phyloP scores from a whole-genome alignment of 2,888 invertebrate genomes.

The Aphidius colemani region DNA sequence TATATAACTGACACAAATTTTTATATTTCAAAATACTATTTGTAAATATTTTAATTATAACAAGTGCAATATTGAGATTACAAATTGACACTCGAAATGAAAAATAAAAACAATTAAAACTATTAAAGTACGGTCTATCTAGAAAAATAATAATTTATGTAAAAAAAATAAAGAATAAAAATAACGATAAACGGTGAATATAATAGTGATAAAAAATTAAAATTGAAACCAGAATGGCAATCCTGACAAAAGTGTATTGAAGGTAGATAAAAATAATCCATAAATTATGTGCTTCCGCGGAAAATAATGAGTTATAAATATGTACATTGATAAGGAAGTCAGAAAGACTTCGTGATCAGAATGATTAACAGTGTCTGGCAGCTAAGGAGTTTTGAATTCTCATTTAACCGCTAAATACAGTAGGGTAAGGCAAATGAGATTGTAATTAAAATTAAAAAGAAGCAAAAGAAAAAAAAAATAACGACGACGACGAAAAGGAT shows the following conservation, averaged over 20 bases:
- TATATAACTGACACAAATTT: too few species aligned
- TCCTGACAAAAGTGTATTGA: constrained; percentile 1
- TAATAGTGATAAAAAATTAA: background rate
- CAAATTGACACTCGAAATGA: too few species aligned
- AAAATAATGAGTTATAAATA: constrained; percentile 4
- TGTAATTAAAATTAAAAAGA: constrained; percentile 41
- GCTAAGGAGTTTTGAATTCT: constrained; percentile 25
- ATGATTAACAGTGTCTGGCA: constrained; percentile 28
- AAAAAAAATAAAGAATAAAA: constrained; percentile 5
- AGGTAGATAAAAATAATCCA: background rate
- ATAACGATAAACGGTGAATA: constrained; percentile 6
- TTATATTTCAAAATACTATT: too few species aligned
- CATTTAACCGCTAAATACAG: constrained; percentile 16
- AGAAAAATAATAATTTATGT: constrained; percentile 1
- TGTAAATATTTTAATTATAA: too few species aligned
- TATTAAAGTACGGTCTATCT: too few species aligned
- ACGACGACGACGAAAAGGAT: background rate
- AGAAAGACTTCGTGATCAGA: constrained; percentile 12
- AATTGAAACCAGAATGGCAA: background rate
- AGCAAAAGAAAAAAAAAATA: constrained; percentile 10
- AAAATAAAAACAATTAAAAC: too few species aligned
- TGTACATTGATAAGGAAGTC: constrained; percentile 20
- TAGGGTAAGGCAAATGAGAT: constrained; percentile 34
- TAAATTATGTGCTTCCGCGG: background rate
- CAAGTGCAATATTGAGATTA: too few species aligned